A percentile compares a stretch with the other conserved stretches of the same genome.
Evolutionary conservation across 30 jellyfish, hydroid and myxozoan genomes (phyloP).

Genomic region (Cassiopea andromeda): DNA sequence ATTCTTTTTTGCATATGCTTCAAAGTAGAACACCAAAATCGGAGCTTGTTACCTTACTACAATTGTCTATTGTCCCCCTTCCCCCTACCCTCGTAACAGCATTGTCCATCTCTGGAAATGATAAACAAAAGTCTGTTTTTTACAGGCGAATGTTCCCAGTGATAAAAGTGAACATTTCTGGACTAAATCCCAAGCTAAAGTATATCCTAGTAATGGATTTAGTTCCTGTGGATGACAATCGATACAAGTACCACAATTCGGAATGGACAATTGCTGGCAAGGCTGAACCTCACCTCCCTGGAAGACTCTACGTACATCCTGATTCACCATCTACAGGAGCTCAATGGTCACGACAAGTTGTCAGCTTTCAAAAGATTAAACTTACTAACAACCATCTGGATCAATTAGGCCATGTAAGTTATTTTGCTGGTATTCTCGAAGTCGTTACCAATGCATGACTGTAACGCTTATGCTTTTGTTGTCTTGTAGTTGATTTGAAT

Average conservation of each 20-base stretch:
- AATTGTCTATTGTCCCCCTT: no score
- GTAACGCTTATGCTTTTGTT: no score
- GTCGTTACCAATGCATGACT: no score
- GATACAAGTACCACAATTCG: slow-evolving; percentile 91
- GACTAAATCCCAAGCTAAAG: slow-evolving; percentile 91
- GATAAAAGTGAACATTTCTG: slow-evolving; percentile 82
- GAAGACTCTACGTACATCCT: slow-evolving; percentile 93
- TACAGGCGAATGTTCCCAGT: slow-evolving; percentile 97
- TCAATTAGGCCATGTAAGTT: slow-evolving; percentile 93
- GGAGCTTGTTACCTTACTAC: no score
- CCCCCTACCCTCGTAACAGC: no score
- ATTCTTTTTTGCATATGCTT: no score
- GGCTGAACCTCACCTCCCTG: slow-evolving; percentile 97
- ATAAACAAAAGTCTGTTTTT: not conserved
- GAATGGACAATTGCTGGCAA: slow-evolving; percentile 98
- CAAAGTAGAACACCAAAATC: no score
- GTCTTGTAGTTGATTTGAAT: no score
- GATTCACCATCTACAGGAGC: slow-evolving; percentile 98
- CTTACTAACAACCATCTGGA: slow-evolving; percentile 93
- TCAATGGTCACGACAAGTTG: slow-evolving; percentile 95
- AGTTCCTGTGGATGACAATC: slow-evolving; percentile 95
- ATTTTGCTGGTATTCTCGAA: no score
- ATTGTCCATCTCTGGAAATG: no score
- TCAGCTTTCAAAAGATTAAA: slow-evolving; percentile 91
- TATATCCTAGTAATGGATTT: slow-evolving; percentile 94